These are phyloP conservation scores for Priocnemis perturbator DNA, from an alignment of 2,888 invertebrate genomes.

Conservation along the genomic window DNA sequence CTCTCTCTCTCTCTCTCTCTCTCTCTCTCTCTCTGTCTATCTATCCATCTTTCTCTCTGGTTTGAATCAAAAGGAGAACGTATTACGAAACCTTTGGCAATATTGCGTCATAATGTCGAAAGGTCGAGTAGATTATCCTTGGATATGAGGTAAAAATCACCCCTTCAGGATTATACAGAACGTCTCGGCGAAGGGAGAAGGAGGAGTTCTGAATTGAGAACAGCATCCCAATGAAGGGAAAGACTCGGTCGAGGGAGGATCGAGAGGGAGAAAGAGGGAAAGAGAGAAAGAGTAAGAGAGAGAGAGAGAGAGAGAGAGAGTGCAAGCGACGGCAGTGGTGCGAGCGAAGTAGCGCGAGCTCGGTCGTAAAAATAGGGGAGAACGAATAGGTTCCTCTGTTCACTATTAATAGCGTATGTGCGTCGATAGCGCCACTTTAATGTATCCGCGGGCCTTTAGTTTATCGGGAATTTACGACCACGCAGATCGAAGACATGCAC, in stretches of 20 bases:
- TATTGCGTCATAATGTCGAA: too few species aligned
- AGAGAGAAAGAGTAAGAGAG: constrained; percentile 16
- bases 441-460: constrained; percentile 35
- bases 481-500: constrained; percentile 9
- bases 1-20: too few species aligned
- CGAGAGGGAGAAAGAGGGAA: constrained; percentile 32
- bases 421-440: constrained; percentile 49
- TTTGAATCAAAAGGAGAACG: too few species aligned
- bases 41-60: too few species aligned
- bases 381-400: constrained; percentile 46
- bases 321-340: background rate
- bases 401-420: constrained; percentile 49
- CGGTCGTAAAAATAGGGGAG: constrained; percentile 52
- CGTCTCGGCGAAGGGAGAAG: too few species aligned
- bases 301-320: constrained; percentile 11
- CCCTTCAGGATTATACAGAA: too few species aligned
- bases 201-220: too few species aligned
- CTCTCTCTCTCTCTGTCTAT: too few species aligned
- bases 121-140: too few species aligned
- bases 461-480: constrained; percentile 51
- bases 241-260: constrained; percentile 6
- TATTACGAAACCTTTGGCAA: too few species aligned
- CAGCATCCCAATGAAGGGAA: background rate
- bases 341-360: constrained; percentile 22
- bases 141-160: too few species aligned